Base-by-base conservation (phyloP, 2,888 invertebrate genomes). In the Amiota communis region DNA sequence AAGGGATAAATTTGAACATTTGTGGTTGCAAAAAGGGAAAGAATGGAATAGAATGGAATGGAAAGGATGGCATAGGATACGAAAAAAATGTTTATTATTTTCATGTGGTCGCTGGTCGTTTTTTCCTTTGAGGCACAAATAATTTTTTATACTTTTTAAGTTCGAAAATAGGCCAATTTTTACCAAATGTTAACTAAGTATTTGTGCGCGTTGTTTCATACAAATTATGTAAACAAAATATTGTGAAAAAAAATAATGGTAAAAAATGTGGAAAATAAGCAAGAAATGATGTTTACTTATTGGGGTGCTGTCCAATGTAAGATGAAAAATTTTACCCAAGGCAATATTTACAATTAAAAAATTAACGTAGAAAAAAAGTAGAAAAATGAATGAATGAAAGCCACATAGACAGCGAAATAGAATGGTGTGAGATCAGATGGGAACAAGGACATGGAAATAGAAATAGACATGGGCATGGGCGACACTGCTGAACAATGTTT, bases 281-380 rank as follows among this genome's bases (percentile, higher is more conserved):
- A 13, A 47, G 20, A 17, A 59, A 59, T 20, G 20, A 59, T 17
- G 59, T 59, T 59, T 59, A 20, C 59, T n/a, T 20, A 53, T 56
- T 12, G 13, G 68, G 49, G 20, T 59, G 59, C 17, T 53, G n/a
- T 36, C n/a, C 47, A 47, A 36, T 15, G 59, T 20, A 59, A 84
- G 80, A 83, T 83, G 82, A 84, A 81, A 83, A 84, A 83, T 84
- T 78, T 82, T 79, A 84, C 83, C 85, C 80, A 77, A 77, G 83
- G 83, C 85, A 82, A 85, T 85, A 82, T 84, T 85, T 83, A 84
- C 83, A 84, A 84, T 85, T 85, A 84, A 84, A 85, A 83, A 84
- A 85, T 84, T 84, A 84, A 83, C 84, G 84, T 84, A 12, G 9
- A 84, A 83, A 84, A 17, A 13, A 84, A 83, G 83, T 23, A 23